Evolutionary conservation across 2,113 vertebrate species (phyloP).

Genomic region (Litocranius walleri): DNA sequence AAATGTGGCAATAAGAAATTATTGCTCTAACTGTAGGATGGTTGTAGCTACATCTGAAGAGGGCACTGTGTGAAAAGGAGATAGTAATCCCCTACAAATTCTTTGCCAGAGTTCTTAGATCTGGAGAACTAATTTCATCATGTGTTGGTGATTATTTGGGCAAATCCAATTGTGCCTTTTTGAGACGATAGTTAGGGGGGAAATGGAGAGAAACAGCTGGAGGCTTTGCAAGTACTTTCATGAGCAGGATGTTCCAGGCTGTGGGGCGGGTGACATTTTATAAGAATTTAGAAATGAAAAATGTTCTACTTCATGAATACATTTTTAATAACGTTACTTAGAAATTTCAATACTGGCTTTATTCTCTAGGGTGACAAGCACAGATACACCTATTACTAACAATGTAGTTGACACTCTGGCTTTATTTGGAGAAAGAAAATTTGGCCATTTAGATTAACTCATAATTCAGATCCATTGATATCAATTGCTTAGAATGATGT

Average conservation of each 20-base stretch:
- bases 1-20: not conserved
- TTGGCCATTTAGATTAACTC: not conserved
- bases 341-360: not conserved
- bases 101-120: not conserved
- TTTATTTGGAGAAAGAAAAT: not conserved
- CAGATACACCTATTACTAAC: not conserved
- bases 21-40: not conserved
- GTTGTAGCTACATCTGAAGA: not conserved
- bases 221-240: not conserved
- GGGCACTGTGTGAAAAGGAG: not conserved
- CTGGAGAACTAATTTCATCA: slow-evolving; percentile 13
- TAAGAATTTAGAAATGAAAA: slow-evolving; percentile 18
- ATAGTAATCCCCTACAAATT: not conserved
- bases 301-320: not conserved
- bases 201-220: not conserved
- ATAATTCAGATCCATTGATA: not conserved
- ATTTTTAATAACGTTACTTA: not conserved
- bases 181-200: not conserved
- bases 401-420: not conserved
- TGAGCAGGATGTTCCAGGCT: not conserved
- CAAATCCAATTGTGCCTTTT: slow-evolving; percentile 27
- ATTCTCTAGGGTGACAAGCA: not conserved
- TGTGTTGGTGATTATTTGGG: not conserved
- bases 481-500: not conserved
- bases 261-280: not conserved